Evolutionary conservation across 1,140 invertebrate species (phyloP).

Genomic region (Pantala flavescens): DNA sequence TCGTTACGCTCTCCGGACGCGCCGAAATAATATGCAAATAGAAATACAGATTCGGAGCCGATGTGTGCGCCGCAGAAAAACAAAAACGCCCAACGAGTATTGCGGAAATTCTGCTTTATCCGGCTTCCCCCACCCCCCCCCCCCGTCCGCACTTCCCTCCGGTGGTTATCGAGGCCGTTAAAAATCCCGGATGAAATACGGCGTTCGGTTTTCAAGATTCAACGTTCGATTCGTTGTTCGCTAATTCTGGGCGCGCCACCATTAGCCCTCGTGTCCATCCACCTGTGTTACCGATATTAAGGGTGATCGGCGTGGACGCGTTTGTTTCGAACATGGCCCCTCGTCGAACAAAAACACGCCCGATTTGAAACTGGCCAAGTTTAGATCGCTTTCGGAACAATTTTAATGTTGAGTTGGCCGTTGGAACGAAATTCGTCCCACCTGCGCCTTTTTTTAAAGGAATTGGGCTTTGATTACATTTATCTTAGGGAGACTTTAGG

Average conservation of each 20-base stretch:
- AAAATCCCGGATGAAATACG: constrained; percentile 9
- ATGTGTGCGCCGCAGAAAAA: neutral
- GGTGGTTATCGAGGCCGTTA: neutral
- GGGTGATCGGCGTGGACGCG: too few species aligned
- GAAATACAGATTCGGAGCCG: neutral
- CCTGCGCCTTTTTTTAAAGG: too few species aligned
- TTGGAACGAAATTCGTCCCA: too few species aligned
- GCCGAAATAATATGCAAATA: constrained; percentile 5
- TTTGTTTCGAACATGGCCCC: neutral
- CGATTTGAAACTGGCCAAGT: neutral
- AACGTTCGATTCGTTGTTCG: constrained; percentile 1
- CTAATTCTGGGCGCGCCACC: neutral
- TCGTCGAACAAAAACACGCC: neutral
- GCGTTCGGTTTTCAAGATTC: constrained; percentile 1
- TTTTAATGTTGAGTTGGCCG: neutral
- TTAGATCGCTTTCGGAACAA: constrained; percentile 8
- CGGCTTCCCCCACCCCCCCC: neutral
- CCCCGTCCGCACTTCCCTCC: neutral
- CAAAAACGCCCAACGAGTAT: neutral
- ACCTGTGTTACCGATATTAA: neutral
- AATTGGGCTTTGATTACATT: too few species aligned
- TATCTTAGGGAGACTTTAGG: too few species aligned
- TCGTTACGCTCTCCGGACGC: neutral
- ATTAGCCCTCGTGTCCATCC: neutral
- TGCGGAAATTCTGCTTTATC: constrained; percentile 9